These are phyloP conservation scores for Silurus aristotelis DNA, from an alignment of 2,797 vertebrate species.

Conservation along the genomic window DNA sequence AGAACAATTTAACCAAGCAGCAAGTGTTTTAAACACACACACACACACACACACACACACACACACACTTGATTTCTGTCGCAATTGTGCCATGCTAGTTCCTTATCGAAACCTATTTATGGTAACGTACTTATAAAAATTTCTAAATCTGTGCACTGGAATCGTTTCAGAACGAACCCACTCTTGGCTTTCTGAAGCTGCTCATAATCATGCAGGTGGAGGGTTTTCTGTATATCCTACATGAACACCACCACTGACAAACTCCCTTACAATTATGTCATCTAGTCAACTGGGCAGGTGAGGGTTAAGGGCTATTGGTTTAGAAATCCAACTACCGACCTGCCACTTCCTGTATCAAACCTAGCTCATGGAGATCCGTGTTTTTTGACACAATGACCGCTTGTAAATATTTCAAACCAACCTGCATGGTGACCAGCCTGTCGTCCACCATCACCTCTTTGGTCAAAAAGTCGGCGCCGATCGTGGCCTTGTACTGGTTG, in stretches of 20 bases:
- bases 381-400: too few species aligned
- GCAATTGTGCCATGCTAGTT: background rate
- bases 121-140: background rate
- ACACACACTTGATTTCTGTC: background rate
- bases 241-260: too few species aligned
- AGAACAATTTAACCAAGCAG: too few species aligned
- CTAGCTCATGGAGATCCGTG: too few species aligned
- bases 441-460: constrained; percentile 67
- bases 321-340: too few species aligned
- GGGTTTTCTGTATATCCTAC: background rate
- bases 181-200: background rate
- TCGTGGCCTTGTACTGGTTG: constrained; percentile 67
- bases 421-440: constrained; percentile 68
- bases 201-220: background rate
- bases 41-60: too few species aligned
- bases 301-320: too few species aligned
- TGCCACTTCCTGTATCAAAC: too few species aligned
- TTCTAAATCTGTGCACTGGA: background rate
- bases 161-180: background rate
- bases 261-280: too few species aligned
- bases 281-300: too few species aligned
- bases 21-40: too few species aligned
- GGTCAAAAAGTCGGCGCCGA: constrained; percentile 65
- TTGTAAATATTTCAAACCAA: constrained; percentile 5
- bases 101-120: background rate